These are phyloP conservation scores for Lamprologus sp. DNA, from an alignment of 2,113 vertebrate species.

Conservation along the genomic window DNA sequence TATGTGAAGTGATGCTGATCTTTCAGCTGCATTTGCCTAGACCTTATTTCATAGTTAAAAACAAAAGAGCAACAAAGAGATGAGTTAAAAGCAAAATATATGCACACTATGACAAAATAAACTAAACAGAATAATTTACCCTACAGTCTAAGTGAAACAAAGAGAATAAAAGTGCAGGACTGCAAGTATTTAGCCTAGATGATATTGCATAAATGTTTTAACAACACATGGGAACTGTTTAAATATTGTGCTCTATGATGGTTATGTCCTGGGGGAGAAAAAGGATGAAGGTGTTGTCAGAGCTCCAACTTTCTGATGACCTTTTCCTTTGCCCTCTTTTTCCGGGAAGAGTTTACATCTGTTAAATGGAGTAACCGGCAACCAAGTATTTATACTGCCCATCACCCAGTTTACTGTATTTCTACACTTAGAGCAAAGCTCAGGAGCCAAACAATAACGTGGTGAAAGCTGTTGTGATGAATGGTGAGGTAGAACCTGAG, in stretches of 20 bases:
- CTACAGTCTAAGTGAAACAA: neutral
- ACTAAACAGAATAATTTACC: neutral
- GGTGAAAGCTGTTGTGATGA: neutral
- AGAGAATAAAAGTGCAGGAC: neutral
- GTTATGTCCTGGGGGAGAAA: neutral
- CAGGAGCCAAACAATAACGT: neutral
- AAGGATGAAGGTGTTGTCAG: neutral
- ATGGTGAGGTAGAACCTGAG: neutral
- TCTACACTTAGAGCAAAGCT: neutral
- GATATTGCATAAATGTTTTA: neutral
- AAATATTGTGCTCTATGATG: neutral
- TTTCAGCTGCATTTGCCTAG: neutral
- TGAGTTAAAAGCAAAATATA: neutral
- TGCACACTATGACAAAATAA: neutral
- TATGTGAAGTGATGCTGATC: neutral
- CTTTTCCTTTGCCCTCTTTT: neutral
- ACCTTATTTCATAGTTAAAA: neutral
- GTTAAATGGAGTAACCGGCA: neutral
- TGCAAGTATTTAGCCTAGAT: neutral
- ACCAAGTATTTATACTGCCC: neutral
- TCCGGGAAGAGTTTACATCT: neutral
- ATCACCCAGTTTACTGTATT: neutral
- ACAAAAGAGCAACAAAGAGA: neutral
- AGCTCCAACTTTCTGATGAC: neutral
- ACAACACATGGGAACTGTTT: neutral